Evolutionary conservation across 64 coral and sea anemone species (phyloP), one percentile per base, ranked within the genome.

Genomic region (Montipora foliosa): DNA sequence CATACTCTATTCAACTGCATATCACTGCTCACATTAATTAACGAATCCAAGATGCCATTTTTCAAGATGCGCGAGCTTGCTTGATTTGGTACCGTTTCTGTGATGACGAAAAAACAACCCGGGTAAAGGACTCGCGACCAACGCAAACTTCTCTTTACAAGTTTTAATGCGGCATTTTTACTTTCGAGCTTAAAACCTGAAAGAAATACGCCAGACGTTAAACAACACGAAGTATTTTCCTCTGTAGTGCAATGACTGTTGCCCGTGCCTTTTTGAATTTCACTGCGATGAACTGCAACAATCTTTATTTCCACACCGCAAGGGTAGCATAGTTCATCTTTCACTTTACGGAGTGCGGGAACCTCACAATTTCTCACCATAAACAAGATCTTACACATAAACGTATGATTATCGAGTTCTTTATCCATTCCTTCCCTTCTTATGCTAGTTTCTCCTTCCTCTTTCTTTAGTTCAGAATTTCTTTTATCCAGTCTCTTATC

Each of bases 281-380:
- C 47, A 11, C 22, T 59, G 22, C 58, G 67, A 29, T 58, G 74
- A 86, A 66, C 72, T 2, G 93, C 96, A 17, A 98, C 74, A 11
- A 98, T 49, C 64, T 86, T 98, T 47, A 98, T 74, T 75, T 98
- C 96, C 10, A 98, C 93, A 49, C 79, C 93, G 19, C 89, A 89
- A 91, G 79, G 74, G 75, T 92, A 98, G 29, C 45, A 88, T 5
- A 84, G 58, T 5, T 76, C 50, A 44, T 88, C 84, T 72, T 47
- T 55, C 55, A 87, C 73, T 80, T 83, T 92, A 84, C 83, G 75
- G 1, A 98, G 64, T 4, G 50, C 59, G 2, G 48, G 72, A 48
- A 92, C 87, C 91, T 98, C 96, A 6, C 89, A 86, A 49, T 95
- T 90, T 21, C 93, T 90, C 15, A 87, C 96, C 64, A 92, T 86